These are phyloP conservation scores for Apus apus DNA, from an alignment of 2,113 vertebrate genomes.

Conservation along the genomic window DNA sequence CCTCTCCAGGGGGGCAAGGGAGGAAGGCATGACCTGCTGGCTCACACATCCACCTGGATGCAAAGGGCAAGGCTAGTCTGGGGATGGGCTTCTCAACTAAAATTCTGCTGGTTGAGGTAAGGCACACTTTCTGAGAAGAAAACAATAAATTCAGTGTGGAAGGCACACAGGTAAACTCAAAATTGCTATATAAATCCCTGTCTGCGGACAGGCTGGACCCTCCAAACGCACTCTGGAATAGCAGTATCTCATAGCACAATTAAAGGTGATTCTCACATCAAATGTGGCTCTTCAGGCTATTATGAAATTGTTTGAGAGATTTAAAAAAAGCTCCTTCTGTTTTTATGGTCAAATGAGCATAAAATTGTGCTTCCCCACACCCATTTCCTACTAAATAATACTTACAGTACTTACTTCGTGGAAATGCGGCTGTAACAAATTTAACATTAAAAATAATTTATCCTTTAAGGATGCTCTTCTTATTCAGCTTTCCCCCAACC, in stretches of 20 bases:
- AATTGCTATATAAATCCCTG: neutral
- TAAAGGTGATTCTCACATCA: neutral
- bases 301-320: neutral
- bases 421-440: neutral
- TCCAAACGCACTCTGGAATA: neutral
- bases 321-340: neutral
- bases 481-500: neutral
- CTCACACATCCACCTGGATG: neutral
- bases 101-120: neutral
- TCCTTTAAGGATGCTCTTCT: neutral
- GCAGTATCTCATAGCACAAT: neutral
- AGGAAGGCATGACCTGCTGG: neutral
- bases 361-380: neutral
- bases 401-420: neutral
- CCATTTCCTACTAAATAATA: neutral
- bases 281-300: neutral
- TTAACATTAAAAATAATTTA: conserved; percentile 18
- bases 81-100: neutral
- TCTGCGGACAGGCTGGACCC: neutral
- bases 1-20: too few relatives aligned
- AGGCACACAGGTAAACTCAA: neutral
- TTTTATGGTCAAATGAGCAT: conserved; percentile 21
- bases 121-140: neutral
- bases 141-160: neutral
- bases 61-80: neutral